Conservation (phyloP, 1,140 invertebrate species). For the Rhopalosiphum maidis region DNA sequence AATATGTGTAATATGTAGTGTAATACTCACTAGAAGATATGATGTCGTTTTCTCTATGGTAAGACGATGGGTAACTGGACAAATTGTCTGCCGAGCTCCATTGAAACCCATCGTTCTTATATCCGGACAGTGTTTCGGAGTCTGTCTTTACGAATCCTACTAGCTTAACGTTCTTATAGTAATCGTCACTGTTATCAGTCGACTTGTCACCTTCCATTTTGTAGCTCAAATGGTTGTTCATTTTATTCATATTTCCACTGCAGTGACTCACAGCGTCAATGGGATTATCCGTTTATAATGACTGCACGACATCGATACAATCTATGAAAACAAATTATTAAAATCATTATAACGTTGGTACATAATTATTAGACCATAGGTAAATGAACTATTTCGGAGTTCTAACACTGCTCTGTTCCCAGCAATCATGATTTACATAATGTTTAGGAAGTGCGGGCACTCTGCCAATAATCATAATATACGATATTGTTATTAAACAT, state of each 20-base stretch:
- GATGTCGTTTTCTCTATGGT: background rate
- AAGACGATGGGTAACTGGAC: background rate
- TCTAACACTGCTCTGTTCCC: background rate
- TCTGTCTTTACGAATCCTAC: conserved; percentile 43
- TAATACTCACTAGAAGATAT: conserved; percentile 14
- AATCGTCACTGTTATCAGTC: conserved; percentile 18
- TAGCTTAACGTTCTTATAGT: conserved; percentile 47
- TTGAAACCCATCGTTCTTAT: conserved; percentile 37
- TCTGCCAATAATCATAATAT: background rate
- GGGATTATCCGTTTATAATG: background rate
- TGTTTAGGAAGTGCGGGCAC: background rate
- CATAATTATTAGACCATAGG: background rate
- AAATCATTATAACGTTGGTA: background rate
- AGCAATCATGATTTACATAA: background rate
- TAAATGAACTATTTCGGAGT: background rate
- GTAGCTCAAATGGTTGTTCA: conserved; percentile 46
- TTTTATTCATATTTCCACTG: background rate
- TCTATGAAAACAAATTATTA: background rate
- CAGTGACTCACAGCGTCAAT: background rate
- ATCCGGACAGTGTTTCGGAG: conserved; percentile 30
- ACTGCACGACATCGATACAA: background rate
- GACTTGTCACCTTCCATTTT: conserved; percentile 49
- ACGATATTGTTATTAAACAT: no score
- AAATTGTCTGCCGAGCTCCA: conserved; percentile 41
- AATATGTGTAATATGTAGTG: no score